Base-by-base conservation (phyloP, 2,888 invertebrate genomes). In the Apantesis nais region DNA sequence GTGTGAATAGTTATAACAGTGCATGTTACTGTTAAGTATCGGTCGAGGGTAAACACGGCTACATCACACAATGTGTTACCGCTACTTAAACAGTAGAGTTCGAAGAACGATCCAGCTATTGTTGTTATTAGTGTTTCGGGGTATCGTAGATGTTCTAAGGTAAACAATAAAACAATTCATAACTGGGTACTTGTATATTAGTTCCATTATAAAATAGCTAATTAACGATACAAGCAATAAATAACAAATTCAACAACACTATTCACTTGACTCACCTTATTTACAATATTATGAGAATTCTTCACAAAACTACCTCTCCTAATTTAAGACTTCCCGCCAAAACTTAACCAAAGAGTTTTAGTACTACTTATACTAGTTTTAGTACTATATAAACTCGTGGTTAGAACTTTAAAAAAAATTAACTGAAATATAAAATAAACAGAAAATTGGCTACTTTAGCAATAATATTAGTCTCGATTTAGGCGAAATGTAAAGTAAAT, bases 191-290 rank as follows among this genome's bases (percentile, higher is more conserved):
- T 92, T 92, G 89, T 93, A 90, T 93, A 92, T 92, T 92, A 91
- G 88, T 91, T 90, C 83, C 86, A 86, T 88, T 92, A 90, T 87
- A 93, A 93, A 93, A 92, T 88, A 89, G 91, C 92, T 91, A 92
- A 91, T 89, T 78, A 91, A 92, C 88, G 85, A 85, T 89, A 92
- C 90, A 92, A 92, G 92, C 92, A 92, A 92, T 92, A 93, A 93
- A 93, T 93, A 92, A 93, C 93, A 92, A 91, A 89, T 90, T 89
- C 84, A 92, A 92, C 89, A 91, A 92, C 92, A 90, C 90, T 92
- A 86, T 89, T 88, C 88, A 83, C 89, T 88, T 89, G 84, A 88
- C 88, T 86, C 86, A 83, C 86, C 83, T 89, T 90, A 90, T 89
- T 88, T 90, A 91, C 88, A 91, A 83, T 80, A 83, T 84, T 76